phyloP scores from a whole-genome alignment of 92 coral and sea anemone genomes.

The Parazoanthus darwini region DNA sequence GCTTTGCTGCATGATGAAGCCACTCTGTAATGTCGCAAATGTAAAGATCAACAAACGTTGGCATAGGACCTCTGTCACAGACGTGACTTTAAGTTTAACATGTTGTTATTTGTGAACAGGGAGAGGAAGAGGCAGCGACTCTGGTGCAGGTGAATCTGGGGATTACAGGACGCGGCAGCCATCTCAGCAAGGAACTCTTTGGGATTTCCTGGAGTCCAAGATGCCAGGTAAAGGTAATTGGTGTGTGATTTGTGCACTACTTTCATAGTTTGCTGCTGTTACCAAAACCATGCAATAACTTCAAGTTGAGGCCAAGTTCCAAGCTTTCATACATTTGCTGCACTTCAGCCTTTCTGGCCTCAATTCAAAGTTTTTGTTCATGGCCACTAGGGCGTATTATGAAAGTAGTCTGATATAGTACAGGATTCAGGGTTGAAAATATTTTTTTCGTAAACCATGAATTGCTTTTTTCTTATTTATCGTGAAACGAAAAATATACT shows the following conservation, averaged over 20 bases:
- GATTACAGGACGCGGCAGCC: conserved; percentile 86
- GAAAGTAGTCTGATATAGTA: neutral
- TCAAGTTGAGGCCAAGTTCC: no score
- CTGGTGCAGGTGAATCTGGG: conserved; percentile 65
- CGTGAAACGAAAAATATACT: neutral
- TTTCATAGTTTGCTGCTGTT: no score
- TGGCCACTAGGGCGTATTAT: no score
- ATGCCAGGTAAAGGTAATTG: conserved; percentile 55
- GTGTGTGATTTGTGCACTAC: neutral
- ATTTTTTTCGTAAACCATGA: no score
- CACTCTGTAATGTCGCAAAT: neutral
- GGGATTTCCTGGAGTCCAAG: conserved; percentile 87
- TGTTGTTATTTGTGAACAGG: conserved; percentile 48
- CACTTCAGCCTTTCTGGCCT: no score
- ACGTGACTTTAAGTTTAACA: neutral
- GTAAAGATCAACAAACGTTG: neutral
- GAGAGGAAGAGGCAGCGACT: conserved; percentile 61
- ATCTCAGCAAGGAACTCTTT: conserved; percentile 84
- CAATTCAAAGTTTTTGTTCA: no score
- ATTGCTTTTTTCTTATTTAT: neutral
- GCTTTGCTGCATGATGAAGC: no score
- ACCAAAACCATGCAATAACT: no score
- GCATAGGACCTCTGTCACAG: neutral
- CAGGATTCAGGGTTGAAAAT: no score
- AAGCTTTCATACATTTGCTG: no score